These are phyloP conservation scores for Leptodirus hochenwartii DNA, from an alignment of 2,888 invertebrate genomes.

Conservation along the genomic window DNA sequence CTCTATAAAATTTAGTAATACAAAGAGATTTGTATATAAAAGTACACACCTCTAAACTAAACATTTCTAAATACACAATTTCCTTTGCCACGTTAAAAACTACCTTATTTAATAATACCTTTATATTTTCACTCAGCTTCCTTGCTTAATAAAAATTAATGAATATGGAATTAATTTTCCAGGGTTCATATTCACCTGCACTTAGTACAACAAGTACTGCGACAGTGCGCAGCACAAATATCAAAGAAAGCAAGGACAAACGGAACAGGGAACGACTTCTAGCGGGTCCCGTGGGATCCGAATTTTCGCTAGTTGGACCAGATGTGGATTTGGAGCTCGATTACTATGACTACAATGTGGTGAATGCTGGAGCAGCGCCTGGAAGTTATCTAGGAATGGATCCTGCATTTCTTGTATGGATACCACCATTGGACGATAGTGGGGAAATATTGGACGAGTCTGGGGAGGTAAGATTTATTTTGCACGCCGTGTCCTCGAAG, in stretches of 20 bases:
- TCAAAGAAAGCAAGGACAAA: conserved; percentile 62
- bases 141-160: no score
- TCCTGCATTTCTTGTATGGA: conserved; percentile 75
- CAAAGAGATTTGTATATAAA: no score
- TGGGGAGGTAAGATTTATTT: conserved; percentile 24
- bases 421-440: conserved; percentile 55
- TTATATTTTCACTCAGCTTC: background rate
- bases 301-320: conserved; percentile 55
- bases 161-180: conserved; percentile 12
- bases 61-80: no score
- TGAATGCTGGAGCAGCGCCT: conserved; percentile 64
- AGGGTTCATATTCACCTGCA: conserved; percentile 59
- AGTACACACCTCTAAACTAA: no score
- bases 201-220: conserved; percentile 46
- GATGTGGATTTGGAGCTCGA: conserved; percentile 59
- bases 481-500: no score
- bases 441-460: conserved; percentile 41
- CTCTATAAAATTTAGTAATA: no score
- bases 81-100: background rate
- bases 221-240: conserved; percentile 41
- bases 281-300: conserved; percentile 44
- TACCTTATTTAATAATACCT: background rate
- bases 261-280: conserved; percentile 52
- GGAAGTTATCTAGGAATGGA: conserved; percentile 81
- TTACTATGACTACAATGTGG: conserved; percentile 79